Base-by-base conservation (phyloP, 2,113 vertebrate genomes). In the Spermophilus dauricus region DNA sequence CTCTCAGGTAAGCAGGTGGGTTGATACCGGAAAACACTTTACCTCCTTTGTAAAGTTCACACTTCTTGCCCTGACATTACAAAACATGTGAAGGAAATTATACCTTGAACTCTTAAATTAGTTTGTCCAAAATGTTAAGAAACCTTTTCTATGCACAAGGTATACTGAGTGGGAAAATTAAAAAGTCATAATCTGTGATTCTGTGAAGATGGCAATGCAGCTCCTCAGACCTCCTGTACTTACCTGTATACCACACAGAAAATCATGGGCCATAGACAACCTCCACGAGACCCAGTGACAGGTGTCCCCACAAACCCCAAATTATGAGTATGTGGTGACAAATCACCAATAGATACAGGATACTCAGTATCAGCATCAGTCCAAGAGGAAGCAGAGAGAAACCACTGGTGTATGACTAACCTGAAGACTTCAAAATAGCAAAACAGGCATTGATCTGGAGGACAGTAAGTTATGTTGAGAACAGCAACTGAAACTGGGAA, bases 81-180 rank as follows among this genome's bases (percentile, higher is more conserved):
- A 70, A 87, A 83, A 9, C 53, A 22, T 70, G 9, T 65, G 20
- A 32, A 80, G 37, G 32, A 94, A 65, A 81, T 56, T 30, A 61
- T 34, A 34, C 17, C 37, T 56, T 42, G 45, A 63, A n/a, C 82
- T 75, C 51, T 53, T 56, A 53, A 61, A 9, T 28, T 51, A 51
- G 22, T 75, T 87, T 75, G 80, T 82, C 86, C 51, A 76, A 87
- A 82, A 58, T 51, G 20, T 87, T 81, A 65, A 80, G 75, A 83
- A 73, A 53, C 4, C 8, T 9, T 75, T 56, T 48, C n/a, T 18
- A 18, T 37, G 37, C 51, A 69, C 2, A 37, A 81, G 6, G 12
- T 51, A 7, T 89, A 34, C 5, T 67, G 32, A 84, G 18, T 18
- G 61, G 26, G 26, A 28, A 95, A 93, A 56, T 89, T 24, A 42